phyloP scores from a whole-genome alignment of 2,888 invertebrate species.

The Eulithis prunata region DNA sequence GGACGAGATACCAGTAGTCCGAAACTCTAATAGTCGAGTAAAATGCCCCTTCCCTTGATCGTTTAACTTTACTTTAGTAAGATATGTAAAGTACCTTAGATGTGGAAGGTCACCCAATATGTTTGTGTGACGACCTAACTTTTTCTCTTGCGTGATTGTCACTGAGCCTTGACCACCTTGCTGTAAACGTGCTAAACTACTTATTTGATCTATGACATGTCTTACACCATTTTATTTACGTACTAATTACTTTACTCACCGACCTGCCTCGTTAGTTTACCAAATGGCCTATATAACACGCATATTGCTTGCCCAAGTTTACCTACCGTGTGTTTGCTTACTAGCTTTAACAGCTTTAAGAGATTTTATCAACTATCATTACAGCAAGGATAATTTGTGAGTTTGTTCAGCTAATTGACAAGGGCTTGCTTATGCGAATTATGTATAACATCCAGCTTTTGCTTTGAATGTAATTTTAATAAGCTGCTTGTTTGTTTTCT shows the following conservation, averaged over 20 bases:
- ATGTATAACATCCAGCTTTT: neutral
- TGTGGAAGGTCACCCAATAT: slow-evolving; percentile 12
- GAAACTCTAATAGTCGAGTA: neutral
- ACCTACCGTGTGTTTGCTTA: neutral
- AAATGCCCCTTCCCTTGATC: neutral
- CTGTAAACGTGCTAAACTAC: neutral
- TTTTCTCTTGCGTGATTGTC: slow-evolving; percentile 23
- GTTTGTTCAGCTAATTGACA: slow-evolving; percentile 7
- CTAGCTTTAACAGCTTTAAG: too few species aligned
- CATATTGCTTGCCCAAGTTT: slow-evolving; percentile 7
- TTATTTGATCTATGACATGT: slow-evolving; percentile 20
- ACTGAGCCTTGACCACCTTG: slow-evolving; percentile 21
- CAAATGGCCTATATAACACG: neutral
- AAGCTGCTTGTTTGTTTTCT: neutral
- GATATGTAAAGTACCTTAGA: neutral
- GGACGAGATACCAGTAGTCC: too few species aligned
- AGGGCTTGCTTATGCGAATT: neutral
- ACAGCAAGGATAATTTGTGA: slow-evolving; percentile 12
- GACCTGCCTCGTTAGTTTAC: neutral
- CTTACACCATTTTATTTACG: slow-evolving; percentile 6
- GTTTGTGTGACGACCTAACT: slow-evolving; percentile 8
- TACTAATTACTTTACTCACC: neutral
- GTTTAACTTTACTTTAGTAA: neutral
- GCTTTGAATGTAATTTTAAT: neutral
- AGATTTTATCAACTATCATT: slow-evolving; percentile 21